A percentile compares a stretch with the other conserved stretches of the same genome.
Conservation (phyloP, 2,797 vertebrate species). For the Cynodonichthys magdalenae region DNA sequence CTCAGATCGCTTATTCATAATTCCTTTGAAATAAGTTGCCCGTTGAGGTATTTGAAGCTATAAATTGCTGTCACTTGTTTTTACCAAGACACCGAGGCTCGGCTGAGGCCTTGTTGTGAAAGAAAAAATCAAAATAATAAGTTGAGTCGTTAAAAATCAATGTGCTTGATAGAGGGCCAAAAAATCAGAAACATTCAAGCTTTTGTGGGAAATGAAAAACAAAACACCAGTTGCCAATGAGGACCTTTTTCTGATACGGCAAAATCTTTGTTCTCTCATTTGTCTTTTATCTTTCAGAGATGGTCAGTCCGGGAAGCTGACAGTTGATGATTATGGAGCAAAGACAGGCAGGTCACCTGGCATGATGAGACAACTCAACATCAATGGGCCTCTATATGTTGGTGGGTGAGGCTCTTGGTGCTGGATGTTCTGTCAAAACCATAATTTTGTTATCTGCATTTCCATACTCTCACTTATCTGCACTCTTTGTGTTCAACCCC, state of each 20-base stretch:
- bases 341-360: slow-evolving; percentile 91
- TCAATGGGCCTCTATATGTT: slow-evolving; percentile 90
- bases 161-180: too few relatives aligned
- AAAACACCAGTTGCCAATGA: too few relatives aligned
- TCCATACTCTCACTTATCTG: not conserved
- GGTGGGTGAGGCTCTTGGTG: slow-evolving; percentile 78
- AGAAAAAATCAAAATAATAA: too few relatives aligned
- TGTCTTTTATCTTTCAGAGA: slow-evolving; percentile 77
- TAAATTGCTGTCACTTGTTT: not conserved
- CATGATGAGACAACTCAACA: slow-evolving; percentile 95
- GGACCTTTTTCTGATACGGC: too few relatives aligned
- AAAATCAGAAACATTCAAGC: not conserved
- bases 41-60: not conserved
- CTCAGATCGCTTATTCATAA: not conserved
- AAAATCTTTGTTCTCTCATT: too few relatives aligned
- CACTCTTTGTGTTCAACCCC: slow-evolving; percentile 7
- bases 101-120: too few relatives aligned
- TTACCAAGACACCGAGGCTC: not conserved
- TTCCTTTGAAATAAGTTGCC: not conserved
- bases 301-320: slow-evolving; percentile 93
- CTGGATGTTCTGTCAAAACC: not conserved
- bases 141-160: too few relatives aligned
- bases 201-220: not conserved
- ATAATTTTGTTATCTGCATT: not conserved
- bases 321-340: slow-evolving; percentile 94